phyloP scores from a whole-genome alignment of 2,797 vertebrate genomes.

The Mormyrops attenuatus region DNA sequence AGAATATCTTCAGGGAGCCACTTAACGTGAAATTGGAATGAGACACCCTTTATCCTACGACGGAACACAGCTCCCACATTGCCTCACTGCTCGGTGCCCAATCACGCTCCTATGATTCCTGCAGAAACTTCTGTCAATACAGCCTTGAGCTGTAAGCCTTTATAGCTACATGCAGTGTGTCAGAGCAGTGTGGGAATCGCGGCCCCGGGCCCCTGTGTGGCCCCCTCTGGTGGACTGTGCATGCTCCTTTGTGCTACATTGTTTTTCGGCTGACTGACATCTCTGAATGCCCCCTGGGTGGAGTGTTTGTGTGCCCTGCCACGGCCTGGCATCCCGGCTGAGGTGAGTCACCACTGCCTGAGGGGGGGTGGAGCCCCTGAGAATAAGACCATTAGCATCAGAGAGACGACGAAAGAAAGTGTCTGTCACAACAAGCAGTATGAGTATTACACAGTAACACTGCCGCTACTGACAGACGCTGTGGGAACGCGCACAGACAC shows the following conservation, averaged over 20 bases:
- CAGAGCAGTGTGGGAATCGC: not conserved
- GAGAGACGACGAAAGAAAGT: not conserved
- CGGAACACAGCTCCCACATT: not conserved
- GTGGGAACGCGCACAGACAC: not conserved
- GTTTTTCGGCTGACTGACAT: not conserved
- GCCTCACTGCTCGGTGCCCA: not conserved
- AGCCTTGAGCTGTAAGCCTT: not conserved
- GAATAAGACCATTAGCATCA: not conserved
- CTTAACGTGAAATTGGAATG: not conserved
- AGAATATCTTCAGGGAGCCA: slow-evolving; percentile 1
- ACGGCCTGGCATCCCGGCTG: not conserved
- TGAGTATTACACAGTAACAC: not conserved
- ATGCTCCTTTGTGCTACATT: not conserved
- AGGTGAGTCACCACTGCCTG: not conserved
- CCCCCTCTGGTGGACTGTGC: not conserved
- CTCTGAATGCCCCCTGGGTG: not conserved
- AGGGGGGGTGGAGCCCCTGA: not conserved
- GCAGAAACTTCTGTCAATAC: not conserved
- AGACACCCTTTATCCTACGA: not conserved
- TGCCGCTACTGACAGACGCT: not conserved
- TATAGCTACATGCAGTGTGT: not conserved
- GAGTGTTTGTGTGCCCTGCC: not conserved
- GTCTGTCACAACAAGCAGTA: not conserved
- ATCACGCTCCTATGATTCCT: not conserved
- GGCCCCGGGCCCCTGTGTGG: not conserved